Conservation (phyloP, 2,797 vertebrate species). For the Tokudaia tokunoshimensis region DNA sequence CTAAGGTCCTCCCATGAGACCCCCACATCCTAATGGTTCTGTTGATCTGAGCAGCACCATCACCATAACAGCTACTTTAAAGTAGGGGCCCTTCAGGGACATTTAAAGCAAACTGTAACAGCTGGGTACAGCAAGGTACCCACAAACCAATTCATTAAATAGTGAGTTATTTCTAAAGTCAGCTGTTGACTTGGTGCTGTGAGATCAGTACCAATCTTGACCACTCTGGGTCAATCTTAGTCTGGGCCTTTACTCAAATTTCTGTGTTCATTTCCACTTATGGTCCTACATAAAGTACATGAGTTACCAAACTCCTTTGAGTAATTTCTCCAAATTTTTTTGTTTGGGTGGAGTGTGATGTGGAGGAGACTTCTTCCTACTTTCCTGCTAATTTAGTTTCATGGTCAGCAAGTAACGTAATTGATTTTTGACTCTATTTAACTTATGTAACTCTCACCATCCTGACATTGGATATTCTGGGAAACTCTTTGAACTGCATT, state of each 20-base stretch:
- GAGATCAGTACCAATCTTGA: not conserved
- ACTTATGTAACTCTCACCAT: not conserved
- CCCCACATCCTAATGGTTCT: not conserved
- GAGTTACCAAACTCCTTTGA: not conserved
- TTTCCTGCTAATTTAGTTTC: not conserved
- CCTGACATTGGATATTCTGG: not conserved
- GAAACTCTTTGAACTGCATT: not conserved
- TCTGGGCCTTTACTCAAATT: not conserved
- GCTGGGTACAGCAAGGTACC: not conserved
- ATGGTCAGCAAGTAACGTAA: not conserved
- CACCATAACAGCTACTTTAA: not conserved
- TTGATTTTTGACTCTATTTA: not conserved
- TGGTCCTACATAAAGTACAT: not conserved
- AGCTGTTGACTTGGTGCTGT: not conserved
- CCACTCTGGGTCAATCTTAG: not conserved
- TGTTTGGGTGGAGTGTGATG: not conserved
- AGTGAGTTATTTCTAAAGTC: slow-evolving; percentile 29
- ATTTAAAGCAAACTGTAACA: not conserved
- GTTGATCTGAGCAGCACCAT: not conserved
- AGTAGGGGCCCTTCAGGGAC: not conserved
- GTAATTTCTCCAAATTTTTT: not conserved
- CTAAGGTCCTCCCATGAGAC: not conserved
- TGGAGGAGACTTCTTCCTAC: not conserved
- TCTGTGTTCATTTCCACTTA: not conserved
- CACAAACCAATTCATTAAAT: not conserved